Evolutionary conservation across 2,888 invertebrate species (phyloP), one percentile per base, ranked within the genome.

Genomic region (Eutolmus rufibarbis): DNA sequence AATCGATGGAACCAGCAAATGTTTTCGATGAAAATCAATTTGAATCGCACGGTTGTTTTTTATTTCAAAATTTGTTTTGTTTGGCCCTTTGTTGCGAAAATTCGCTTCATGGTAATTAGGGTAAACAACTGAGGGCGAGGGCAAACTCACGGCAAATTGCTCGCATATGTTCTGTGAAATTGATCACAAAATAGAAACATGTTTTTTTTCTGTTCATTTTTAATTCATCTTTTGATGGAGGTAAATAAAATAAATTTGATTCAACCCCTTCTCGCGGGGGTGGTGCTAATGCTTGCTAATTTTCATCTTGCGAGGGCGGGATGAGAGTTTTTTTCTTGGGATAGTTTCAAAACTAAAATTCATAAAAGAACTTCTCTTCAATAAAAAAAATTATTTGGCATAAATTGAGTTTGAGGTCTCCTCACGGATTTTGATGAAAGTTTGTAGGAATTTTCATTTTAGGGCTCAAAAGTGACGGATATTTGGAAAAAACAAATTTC

Each of bases 131-230:
- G n/a, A 76, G 16, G 51, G 51, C n/a, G 16, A n/a, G 46, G n/a
- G 46, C 16, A 51, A 28, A 28, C 2, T 28, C 28, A 28, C 2
- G 28, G 28, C 28, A 28, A n/a, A 46, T n/a, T 37, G 78, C 2
- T 2, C 43, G n/a, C 78, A 78, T 78, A 78, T 78, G 78, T 43
- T 46, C 78, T 19, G 28, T 78, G 43, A 78, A 78, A 78, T 78
- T 78, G 78, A 78, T 28, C 23, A 78, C 43, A 40, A 40, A 78
- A 40, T 34, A 34, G 7, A 34, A 34, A 34, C 34, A 34, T 7
- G 5, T 34, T 34, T 7, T 34, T 34, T 34, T 34, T 34, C 7
- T 40, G 0, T 37, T 12, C 40, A 2, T 12, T 40, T 40, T 9
- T n/a, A 14, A 28, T 78, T 16, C 34, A 9, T 34, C 2, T 14